Evolutionary conservation across 2,888 invertebrate species (phyloP).

Genomic region (Matsumyia berberina): DNA sequence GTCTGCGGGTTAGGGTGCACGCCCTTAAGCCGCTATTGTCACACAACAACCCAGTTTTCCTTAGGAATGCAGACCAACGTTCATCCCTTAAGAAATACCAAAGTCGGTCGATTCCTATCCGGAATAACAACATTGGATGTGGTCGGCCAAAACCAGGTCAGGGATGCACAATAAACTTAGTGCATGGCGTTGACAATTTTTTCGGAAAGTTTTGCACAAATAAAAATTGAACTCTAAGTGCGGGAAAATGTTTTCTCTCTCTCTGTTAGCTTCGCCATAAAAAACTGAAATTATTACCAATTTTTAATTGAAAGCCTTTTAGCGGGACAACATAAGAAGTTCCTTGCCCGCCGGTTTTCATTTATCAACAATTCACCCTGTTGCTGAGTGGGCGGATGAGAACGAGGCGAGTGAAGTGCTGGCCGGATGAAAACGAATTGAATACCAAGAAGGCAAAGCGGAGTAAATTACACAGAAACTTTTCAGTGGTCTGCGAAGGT

Average conservation of each 20-base stretch:
- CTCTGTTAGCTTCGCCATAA: background rate
- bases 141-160: constrained; percentile 57
- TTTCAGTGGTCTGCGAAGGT: background rate
- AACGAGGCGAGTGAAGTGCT: background rate
- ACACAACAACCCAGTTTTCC: background rate
- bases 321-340: constrained; percentile 10
- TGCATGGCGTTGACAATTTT: constrained; percentile 61
- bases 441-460: constrained; percentile 29
- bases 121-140: constrained; percentile 29
- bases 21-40: background rate
- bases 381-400: constrained; percentile 5
- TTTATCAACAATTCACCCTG: constrained; percentile 41
- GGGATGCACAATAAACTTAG: constrained; percentile 61
- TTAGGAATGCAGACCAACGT: constrained; percentile 6
- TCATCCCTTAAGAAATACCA: constrained; percentile 27
- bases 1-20: constrained; percentile 12
- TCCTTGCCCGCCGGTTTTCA: background rate
- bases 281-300: constrained; percentile 26
- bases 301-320: constrained; percentile 66
- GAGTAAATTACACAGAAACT: constrained; percentile 36
- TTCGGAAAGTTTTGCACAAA: constrained; percentile 10
- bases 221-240: background rate
- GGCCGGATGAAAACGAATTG: constrained; percentile 21
- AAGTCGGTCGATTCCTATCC: constrained; percentile 52
- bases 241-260: background rate